Evolutionary conservation across 1,140 invertebrate genomes (phyloP).

Genomic region (Mizuhopecten yessoensis): DNA sequence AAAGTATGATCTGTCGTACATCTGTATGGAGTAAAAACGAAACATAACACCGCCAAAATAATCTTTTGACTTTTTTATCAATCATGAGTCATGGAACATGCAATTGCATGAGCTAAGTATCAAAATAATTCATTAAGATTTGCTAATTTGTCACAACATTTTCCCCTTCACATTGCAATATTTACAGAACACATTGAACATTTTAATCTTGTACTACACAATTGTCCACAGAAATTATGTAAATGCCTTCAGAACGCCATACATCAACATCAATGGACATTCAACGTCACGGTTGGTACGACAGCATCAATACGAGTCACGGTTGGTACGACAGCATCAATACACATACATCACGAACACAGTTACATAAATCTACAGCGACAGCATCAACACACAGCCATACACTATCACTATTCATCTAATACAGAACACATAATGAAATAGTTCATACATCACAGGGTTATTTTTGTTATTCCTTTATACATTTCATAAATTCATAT

Average conservation of each 20-base stretch:
- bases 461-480: too few species aligned
- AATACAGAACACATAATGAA: too few species aligned
- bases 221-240: not conserved
- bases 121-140: not conserved
- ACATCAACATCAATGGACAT: not conserved
- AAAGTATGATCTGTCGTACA: too few species aligned
- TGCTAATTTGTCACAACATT: not conserved
- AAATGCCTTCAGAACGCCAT: not conserved
- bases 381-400: too few species aligned
- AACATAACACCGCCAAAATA: not conserved
- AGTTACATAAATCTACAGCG: too few species aligned
- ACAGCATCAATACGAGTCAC: too few species aligned
- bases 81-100: not conserved
- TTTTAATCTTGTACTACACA: not conserved
- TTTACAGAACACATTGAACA: not conserved
- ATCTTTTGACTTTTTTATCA: not conserved
- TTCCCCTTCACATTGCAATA: not conserved
- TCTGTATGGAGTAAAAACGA: not conserved
- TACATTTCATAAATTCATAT: too few species aligned
- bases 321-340: too few species aligned
- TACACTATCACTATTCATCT: too few species aligned
- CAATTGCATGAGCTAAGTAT: slow-evolving; percentile 38
- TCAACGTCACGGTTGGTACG: too few species aligned
- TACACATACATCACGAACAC: too few species aligned
- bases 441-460: too few species aligned